Percentiles rank a stretch among this genome's conserved stretches.
Evolutionary conservation across 2,888 invertebrate genomes (phyloP).

Genomic region (Apeira syringaria): DNA sequence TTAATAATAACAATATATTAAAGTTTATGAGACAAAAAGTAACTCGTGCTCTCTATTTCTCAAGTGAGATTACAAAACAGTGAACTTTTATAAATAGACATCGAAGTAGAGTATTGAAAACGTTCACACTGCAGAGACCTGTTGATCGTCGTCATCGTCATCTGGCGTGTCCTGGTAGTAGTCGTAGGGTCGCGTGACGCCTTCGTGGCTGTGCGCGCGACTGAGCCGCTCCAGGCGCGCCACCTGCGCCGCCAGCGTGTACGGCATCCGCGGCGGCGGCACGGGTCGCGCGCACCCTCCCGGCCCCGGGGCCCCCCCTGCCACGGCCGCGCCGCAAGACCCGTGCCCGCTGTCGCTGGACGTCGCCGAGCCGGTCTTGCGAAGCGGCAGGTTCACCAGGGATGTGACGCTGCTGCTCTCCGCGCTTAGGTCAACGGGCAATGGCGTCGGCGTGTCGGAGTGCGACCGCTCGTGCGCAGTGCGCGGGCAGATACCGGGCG

Average conservation of each 20-base stretch:
- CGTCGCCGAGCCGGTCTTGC: constrained; percentile 95
- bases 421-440: constrained; percentile 94
- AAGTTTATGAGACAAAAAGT: constrained; percentile 60
- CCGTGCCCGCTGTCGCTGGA: constrained; percentile 96
- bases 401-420: constrained; percentile 98
- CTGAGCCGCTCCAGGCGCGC: constrained; percentile 92
- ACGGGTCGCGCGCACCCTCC: constrained; percentile 86
- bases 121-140: constrained; percentile 77
- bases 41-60: constrained; percentile 77
- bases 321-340: constrained; percentile 79
- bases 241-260: constrained; percentile 94
- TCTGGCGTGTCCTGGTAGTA: constrained; percentile 84
- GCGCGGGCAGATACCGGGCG: constrained; percentile 67
- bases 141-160: constrained; percentile 80
- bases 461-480: constrained; percentile 94
- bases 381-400: constrained; percentile 93
- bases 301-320: constrained; percentile 40
- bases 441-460: constrained; percentile 93
- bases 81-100: constrained; percentile 76
- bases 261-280: constrained; percentile 87
- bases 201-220: constrained; percentile 94
- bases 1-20: constrained; percentile 41
- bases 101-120: constrained; percentile 59
- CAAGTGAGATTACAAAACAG: constrained; percentile 79
- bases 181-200: constrained; percentile 90